Evolutionary conservation across 1,140 invertebrate genomes (phyloP).

Genomic region (Chymomyza costata): DNA sequence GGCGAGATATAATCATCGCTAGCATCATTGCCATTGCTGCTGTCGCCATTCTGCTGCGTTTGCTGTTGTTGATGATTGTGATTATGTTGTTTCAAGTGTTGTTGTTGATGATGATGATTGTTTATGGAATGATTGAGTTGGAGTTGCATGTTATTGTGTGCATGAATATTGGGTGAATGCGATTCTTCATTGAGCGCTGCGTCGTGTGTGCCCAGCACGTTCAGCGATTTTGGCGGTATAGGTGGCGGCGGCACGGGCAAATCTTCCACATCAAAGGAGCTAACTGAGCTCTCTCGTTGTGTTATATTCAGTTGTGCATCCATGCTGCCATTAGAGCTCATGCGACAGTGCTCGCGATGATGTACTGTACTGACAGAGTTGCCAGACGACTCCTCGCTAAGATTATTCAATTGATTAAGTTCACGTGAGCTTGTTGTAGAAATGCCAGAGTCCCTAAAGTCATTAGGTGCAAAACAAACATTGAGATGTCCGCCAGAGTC

Average conservation of each 20-base stretch:
- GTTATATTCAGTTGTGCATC: constrained; percentile 58
- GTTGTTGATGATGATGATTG: constrained; percentile 36
- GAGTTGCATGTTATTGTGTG: too few species aligned
- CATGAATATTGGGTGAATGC: constrained; percentile 44
- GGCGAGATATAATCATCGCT: constrained; percentile 38
- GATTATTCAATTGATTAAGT: constrained; percentile 65
- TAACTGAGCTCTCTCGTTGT: constrained; percentile 59
- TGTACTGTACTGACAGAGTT: constrained; percentile 58
- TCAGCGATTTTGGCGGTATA: constrained; percentile 67
- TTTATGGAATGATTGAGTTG: constrained; percentile 59
- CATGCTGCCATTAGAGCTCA: constrained; percentile 62
- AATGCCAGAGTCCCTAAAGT: constrained; percentile 73
- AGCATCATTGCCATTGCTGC: constrained; percentile 11
- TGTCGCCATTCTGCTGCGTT: constrained; percentile 43
- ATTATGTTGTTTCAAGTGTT: constrained; percentile 8
- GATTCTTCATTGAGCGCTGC: constrained; percentile 32
- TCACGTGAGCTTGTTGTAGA: constrained; percentile 71
- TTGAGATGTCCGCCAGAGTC: constrained; percentile 45
- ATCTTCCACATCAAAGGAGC: constrained; percentile 69
- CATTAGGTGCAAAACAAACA: constrained; percentile 59
- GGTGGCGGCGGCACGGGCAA: constrained; percentile 66
- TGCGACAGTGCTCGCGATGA: constrained; percentile 63
- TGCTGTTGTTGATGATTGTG: constrained; percentile 35
- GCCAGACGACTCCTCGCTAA: constrained; percentile 59
- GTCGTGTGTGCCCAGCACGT: constrained; percentile 33